These are phyloP conservation scores for Rynchops niger DNA, from an alignment of 2,113 vertebrate species.

Conservation along the genomic window DNA sequence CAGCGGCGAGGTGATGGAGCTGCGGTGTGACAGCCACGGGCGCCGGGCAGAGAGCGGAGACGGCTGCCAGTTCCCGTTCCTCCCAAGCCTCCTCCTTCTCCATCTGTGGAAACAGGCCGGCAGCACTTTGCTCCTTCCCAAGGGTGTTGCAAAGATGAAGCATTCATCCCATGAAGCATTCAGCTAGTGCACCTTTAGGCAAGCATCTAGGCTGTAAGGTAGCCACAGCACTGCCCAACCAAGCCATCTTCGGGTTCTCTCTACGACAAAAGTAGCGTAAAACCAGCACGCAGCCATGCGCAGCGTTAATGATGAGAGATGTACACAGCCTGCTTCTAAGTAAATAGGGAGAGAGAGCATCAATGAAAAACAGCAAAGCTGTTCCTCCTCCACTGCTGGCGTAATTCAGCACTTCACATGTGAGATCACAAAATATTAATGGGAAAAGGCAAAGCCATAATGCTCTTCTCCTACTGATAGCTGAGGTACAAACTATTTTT, in stretches of 20 bases:
- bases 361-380: neutral
- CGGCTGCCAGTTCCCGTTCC: neutral
- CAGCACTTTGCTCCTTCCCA: neutral
- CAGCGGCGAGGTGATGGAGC: neutral
- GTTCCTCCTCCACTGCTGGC: neutral
- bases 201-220: neutral
- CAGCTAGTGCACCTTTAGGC: neutral
- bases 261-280: neutral
- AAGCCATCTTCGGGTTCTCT: neutral
- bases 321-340: neutral
- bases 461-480: neutral
- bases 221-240: neutral
- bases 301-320: neutral
- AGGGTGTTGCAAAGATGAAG: neutral
- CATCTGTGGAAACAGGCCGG: neutral
- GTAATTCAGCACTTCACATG: neutral
- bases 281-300: neutral
- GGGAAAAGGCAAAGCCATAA: neutral
- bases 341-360: neutral
- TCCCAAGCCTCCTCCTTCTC: neutral
- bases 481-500: neutral
- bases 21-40: neutral
- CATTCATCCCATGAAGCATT: neutral
- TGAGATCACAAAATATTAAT: conserved; percentile 11
- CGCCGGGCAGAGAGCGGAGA: neutral